Conservation (phyloP, 2,888 invertebrate genomes). For the Drosophila percnosoma region DNA sequence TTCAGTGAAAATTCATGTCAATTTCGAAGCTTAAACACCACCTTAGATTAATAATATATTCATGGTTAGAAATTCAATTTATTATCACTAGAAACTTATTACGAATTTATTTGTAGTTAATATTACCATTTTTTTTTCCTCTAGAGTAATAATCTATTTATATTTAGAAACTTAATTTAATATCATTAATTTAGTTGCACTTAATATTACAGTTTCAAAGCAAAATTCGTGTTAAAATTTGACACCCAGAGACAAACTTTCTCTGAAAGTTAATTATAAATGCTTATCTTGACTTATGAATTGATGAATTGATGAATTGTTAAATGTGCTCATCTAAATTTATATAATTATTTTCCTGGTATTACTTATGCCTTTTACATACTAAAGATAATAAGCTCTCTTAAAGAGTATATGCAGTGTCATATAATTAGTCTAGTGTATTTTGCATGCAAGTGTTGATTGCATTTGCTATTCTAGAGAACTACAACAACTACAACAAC, state of each 20-base stretch:
- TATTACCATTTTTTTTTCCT: too few species aligned
- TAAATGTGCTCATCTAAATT: not conserved
- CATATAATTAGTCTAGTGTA: constrained; percentile 62
- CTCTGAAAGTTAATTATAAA: not conserved
- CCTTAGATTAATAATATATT: not conserved
- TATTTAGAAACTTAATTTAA: not conserved
- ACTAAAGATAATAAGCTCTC: not conserved
- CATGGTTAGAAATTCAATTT: not conserved
- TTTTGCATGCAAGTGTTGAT: constrained; percentile 69
- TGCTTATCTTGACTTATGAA: not conserved
- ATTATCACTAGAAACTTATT: not conserved
- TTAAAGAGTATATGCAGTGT: constrained; percentile 16
- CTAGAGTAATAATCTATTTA: not conserved
- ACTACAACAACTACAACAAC: constrained; percentile 17
- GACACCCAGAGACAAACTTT: not conserved
- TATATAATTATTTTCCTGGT: not conserved
- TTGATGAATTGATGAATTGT: not conserved
- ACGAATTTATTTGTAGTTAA: too few species aligned
- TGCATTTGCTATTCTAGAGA: constrained; percentile 43
- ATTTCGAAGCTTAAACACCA: not conserved
- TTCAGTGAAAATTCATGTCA: not conserved
- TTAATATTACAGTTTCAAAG: not conserved
- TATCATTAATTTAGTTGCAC: not conserved
- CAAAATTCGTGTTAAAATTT: not conserved
- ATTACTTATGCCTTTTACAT: not conserved